These are phyloP conservation scores for Remorina albescens DNA, from an alignment of 2,797 vertebrate genomes.

Conservation along the genomic window DNA sequence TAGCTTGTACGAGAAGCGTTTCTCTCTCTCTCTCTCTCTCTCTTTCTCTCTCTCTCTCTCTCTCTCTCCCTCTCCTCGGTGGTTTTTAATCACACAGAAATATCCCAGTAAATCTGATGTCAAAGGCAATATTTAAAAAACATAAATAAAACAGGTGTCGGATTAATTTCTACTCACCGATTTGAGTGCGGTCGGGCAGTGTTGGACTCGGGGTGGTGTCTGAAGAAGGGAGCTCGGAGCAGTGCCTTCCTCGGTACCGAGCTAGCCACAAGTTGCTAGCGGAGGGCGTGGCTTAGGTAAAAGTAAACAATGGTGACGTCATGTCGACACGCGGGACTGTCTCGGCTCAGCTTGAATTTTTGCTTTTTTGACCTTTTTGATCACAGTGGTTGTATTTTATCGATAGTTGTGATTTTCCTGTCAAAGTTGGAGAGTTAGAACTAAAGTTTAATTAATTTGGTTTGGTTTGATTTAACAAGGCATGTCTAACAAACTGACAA, in stretches of 20 bases:
- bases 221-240: slow-evolving; percentile 53
- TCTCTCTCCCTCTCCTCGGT: background rate
- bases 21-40: slow-evolving; percentile 21
- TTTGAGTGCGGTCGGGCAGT: slow-evolving; percentile 53
- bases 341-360: slow-evolving; percentile 10
- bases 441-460: too few relatives aligned
- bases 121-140: fast-evolving
- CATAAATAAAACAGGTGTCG: too few relatives aligned
- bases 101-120: background rate
- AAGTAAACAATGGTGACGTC: slow-evolving; percentile 85
- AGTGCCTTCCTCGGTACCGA: slow-evolving; percentile 62
- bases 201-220: slow-evolving; percentile 65
- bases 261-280: slow-evolving; percentile 83
- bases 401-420: too few relatives aligned
- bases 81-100: slow-evolving; percentile 17
- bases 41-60: slow-evolving; percentile 11
- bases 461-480: background rate
- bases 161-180: slow-evolving; percentile 68
- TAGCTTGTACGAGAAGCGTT: slow-evolving; percentile 61
- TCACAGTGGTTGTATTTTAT: background rate
- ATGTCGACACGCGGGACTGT: slow-evolving; percentile 72
- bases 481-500: background rate
- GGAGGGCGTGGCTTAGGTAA: slow-evolving; percentile 76
- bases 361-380: background rate
- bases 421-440: too few relatives aligned